These are phyloP conservation scores for Trichogramma evanescens DNA, from an alignment of 2,888 invertebrate species.

Conservation along the genomic window DNA sequence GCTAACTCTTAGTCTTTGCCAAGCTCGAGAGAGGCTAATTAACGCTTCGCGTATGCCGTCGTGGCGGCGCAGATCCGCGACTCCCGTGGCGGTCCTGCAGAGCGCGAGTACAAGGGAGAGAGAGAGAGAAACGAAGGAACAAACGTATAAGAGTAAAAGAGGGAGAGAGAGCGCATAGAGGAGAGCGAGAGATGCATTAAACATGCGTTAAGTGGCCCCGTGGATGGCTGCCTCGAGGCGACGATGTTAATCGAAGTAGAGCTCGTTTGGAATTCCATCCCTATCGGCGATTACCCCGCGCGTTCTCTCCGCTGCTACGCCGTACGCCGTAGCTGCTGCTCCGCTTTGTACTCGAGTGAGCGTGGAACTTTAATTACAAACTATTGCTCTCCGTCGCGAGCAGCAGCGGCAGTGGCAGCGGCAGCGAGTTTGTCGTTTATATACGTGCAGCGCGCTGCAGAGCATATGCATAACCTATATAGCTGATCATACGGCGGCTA, in stretches of 20 bases:
- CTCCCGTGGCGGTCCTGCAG: constrained; percentile 3
- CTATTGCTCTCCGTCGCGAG: too few relatives aligned
- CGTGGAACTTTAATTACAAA: constrained; percentile 18
- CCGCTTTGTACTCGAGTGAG: neutral
- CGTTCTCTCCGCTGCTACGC: neutral
- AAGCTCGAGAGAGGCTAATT: constrained; percentile 14
- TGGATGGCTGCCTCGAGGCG: constrained; percentile 15
- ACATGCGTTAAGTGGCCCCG: constrained; percentile 20
- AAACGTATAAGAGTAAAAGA: neutral
- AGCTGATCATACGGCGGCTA: too few relatives aligned
- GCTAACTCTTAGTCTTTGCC: constrained; percentile 1
- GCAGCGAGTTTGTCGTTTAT: too few relatives aligned
- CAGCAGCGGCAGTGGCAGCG: too few relatives aligned
- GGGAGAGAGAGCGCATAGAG: neutral
- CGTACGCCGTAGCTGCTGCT: neutral
- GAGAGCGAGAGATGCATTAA: constrained; percentile 18
- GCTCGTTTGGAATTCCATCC: constrained; percentile 22
- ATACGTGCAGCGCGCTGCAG: too few relatives aligned
- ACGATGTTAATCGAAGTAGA: constrained; percentile 24
- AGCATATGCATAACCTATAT: too few relatives aligned
- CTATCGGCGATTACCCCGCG: constrained; percentile 18
- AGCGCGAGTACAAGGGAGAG: too few relatives aligned
- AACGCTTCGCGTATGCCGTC: constrained; percentile 16
- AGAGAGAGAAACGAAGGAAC: too few relatives aligned
- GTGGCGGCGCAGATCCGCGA: neutral